A percentile compares a stretch with the other conserved stretches of the same genome.
Conservation (phyloP, 2,797 vertebrate species). For the Syncerus caffer region DNA sequence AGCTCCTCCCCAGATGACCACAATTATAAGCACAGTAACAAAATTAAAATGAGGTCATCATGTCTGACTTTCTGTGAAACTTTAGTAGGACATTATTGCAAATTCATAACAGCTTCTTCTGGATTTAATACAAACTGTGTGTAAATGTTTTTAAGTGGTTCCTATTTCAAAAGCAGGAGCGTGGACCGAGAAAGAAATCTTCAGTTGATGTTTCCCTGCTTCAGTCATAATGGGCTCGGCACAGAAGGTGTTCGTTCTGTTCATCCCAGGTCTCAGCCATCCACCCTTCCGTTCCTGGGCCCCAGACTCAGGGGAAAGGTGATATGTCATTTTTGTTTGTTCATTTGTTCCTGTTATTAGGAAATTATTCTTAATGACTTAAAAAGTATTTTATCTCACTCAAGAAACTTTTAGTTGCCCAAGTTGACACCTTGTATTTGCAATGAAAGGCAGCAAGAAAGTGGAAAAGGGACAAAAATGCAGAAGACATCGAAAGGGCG, state of each 20-base stretch:
- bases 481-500: rapidly evolving
- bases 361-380: background rate
- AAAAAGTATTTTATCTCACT: background rate
- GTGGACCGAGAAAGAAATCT: background rate
- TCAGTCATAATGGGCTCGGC: background rate
- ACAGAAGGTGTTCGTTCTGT: background rate
- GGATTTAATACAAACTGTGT: background rate
- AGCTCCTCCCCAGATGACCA: background rate
- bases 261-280: background rate
- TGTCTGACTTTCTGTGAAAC: background rate
- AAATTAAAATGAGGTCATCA: background rate
- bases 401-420: background rate
- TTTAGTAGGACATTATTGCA: background rate
- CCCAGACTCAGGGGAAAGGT: background rate
- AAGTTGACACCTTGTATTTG: background rate
- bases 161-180: background rate
- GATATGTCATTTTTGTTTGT: background rate
- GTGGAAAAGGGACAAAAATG: background rate
- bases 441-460: background rate
- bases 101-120: background rate
- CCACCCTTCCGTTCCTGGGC: background rate
- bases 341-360: background rate
- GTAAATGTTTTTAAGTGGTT: background rate
- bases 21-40: background rate
- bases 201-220: background rate